Percentiles rank a stretch among this genome's conserved stretches.
These are phyloP conservation scores for Tychaedon coryphoeus DNA, from an alignment of 2,113 vertebrate genomes.

Conservation along the genomic window DNA sequence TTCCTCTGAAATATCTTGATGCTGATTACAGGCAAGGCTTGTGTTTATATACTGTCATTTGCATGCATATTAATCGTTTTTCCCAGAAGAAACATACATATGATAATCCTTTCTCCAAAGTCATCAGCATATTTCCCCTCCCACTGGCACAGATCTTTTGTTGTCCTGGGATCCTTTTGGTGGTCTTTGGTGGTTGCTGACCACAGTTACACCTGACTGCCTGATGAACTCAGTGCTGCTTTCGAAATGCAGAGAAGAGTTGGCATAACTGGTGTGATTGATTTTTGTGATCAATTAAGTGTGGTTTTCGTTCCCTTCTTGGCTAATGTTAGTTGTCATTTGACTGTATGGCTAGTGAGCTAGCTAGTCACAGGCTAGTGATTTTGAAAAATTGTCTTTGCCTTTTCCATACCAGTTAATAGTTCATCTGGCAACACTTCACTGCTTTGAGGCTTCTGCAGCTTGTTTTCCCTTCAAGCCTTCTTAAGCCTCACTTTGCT, in stretches of 20 bases:
- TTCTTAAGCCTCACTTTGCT: neutral
- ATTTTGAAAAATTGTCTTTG: neutral
- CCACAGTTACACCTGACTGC: neutral
- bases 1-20: neutral
- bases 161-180: rapidly evolving
- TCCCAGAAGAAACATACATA: neutral
- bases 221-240: neutral
- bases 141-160: neutral
- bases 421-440: neutral
- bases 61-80: neutral
- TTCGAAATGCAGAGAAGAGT: neutral
- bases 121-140: neutral
- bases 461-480: neutral
- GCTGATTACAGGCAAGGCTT: neutral
- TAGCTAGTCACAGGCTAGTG: neutral
- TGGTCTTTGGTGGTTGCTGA: neutral
- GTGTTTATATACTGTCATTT: neutral
- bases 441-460: neutral
- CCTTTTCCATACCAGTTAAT: neutral
- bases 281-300: neutral
- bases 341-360: neutral
- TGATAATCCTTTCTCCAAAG: neutral
- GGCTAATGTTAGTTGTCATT: neutral
- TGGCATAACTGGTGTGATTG: neutral
- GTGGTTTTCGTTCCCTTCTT: neutral